phyloP scores from a whole-genome alignment of 2,888 invertebrate genomes.

The Nesidiocoris tenuis region DNA sequence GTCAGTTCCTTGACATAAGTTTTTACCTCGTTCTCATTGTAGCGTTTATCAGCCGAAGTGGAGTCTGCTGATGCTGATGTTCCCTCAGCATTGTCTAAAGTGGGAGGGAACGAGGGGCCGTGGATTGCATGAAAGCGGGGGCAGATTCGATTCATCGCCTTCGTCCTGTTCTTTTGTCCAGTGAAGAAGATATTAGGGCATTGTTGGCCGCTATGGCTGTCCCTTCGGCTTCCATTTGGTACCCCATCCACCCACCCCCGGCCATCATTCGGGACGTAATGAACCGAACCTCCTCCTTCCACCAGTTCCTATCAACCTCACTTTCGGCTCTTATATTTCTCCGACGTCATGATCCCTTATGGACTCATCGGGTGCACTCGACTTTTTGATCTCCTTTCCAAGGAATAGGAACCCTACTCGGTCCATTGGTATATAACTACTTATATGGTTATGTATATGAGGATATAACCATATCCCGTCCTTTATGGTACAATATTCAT shows the following conservation, averaged over 20 bases:
- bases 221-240: slow-evolving; percentile 5
- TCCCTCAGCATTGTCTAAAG: slow-evolving; percentile 41
- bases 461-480: no score
- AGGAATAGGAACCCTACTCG: no score
- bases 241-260: background rate
- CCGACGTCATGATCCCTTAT: background rate
- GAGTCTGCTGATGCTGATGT: no score
- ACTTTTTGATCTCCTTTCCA: background rate
- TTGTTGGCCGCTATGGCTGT: slow-evolving; percentile 21
- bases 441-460: no score
- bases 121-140: background rate
- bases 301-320: background rate
- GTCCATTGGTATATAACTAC: no score
- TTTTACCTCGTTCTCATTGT: slow-evolving; percentile 40
- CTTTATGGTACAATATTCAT: no score
- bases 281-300: slow-evolving; percentile 15
- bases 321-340: background rate
- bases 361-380: background rate
- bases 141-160: slow-evolving; percentile 39
- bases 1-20: slow-evolving; percentile 41
- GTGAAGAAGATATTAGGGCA: slow-evolving; percentile 38
- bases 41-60: slow-evolving; percentile 21
- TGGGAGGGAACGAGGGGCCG: slow-evolving; percentile 14
- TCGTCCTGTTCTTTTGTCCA: slow-evolving; percentile 38
- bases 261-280: slow-evolving; percentile 27